Evolutionary conservation across 2,888 invertebrate genomes (phyloP).

Genomic region (Lochmaea capreae): DNA sequence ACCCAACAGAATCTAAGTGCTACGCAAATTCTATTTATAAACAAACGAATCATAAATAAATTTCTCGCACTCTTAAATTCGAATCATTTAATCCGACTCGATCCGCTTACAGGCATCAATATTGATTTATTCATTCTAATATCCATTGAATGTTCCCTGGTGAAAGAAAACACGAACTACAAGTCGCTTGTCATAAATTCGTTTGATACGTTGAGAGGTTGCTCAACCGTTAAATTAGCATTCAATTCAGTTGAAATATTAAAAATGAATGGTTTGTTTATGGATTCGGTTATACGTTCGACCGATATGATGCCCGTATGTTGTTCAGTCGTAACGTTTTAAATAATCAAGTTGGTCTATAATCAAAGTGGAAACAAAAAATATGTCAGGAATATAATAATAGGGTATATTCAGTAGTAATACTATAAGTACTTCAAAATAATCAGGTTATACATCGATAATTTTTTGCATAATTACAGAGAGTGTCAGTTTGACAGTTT

Average conservation of each 20-base stretch:
- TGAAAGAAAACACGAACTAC: constrained; percentile 43
- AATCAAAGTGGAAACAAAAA: too few species aligned
- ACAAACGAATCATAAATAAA: constrained; percentile 9
- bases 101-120: constrained; percentile 13
- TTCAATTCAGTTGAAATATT: constrained; percentile 18
- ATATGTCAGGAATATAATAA: too few species aligned
- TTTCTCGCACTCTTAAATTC: constrained; percentile 14
- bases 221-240: constrained; percentile 30
- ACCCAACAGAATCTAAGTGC: background rate
- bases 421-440: too few species aligned
- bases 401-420: too few species aligned
- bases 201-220: constrained; percentile 47
- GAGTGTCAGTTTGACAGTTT: too few species aligned
- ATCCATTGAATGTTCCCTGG: constrained; percentile 20
- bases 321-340: background rate
- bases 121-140: constrained; percentile 24
- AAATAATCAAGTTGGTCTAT: too few species aligned
- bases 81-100: constrained; percentile 16
- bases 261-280: constrained; percentile 11
- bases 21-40: constrained; percentile 3
- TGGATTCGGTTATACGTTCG: background rate
- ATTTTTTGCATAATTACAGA: too few species aligned
- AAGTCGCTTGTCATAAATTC: constrained; percentile 35
- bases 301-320: background rate
- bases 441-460: too few species aligned